Conservation (phyloP, 1,140 invertebrate genomes). For the Hyles euphorbiae region DNA sequence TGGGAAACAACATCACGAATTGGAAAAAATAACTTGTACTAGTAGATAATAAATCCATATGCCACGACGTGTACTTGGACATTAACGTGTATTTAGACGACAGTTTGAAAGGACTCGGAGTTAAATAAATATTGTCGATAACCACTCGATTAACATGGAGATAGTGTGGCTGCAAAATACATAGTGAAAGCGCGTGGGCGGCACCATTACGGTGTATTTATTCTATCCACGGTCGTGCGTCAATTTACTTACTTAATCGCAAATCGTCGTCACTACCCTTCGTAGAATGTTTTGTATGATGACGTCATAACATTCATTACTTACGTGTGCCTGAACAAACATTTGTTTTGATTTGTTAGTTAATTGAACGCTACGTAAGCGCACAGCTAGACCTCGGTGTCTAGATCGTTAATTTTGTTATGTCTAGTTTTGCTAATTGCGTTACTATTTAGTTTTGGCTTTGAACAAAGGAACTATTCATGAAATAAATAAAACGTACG, state of each 20-base stretch:
- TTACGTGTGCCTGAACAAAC: constrained; percentile 18
- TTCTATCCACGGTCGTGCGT: constrained; percentile 41
- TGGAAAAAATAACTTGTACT: too few relatives aligned
- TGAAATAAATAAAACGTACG: too few relatives aligned
- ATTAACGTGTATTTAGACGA: too few relatives aligned
- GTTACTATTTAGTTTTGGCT: too few relatives aligned
- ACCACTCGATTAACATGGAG: constrained; percentile 11
- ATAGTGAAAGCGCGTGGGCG: constrained; percentile 50
- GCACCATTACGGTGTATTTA: constrained; percentile 20
- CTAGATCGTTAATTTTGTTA: constrained; percentile 8
- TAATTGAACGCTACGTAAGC: constrained; percentile 9
- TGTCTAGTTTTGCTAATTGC: constrained; percentile 9
- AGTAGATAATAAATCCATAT: too few relatives aligned
- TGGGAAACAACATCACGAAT: too few relatives aligned
- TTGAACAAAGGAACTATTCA: too few relatives aligned
- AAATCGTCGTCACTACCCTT: constrained; percentile 48
- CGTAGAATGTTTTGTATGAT: constrained; percentile 11
- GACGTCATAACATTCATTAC: constrained; percentile 21
- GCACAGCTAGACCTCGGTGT: background rate
- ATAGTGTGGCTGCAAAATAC: constrained; percentile 8
- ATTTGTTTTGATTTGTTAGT: constrained; percentile 24
- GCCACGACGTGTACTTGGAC: too few relatives aligned
- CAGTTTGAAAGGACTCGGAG: too few relatives aligned
- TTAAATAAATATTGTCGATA: constrained; percentile 6
- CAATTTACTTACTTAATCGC: constrained; percentile 52